Conservation (phyloP, 2,113 vertebrate species). For the Nipponia nippon region DNA sequence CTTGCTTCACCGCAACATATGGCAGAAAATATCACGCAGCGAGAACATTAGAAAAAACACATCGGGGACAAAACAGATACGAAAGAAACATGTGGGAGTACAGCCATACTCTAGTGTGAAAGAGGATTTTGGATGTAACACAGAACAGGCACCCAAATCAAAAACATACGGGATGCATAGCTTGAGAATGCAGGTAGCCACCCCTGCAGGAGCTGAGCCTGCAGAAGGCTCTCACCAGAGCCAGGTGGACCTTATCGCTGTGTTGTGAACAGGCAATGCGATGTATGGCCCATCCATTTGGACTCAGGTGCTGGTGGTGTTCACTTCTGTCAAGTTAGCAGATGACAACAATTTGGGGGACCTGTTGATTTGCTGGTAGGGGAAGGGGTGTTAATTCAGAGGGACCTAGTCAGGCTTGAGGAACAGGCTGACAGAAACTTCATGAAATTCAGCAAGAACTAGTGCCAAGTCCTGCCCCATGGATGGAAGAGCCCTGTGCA, state of each 20-base stretch:
- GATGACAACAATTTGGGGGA: background rate
- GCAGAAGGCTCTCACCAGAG: background rate
- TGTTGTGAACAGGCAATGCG: background rate
- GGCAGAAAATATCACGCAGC: background rate
- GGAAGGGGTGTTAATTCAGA: background rate
- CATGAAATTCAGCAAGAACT: background rate
- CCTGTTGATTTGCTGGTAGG: background rate
- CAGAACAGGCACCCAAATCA: background rate
- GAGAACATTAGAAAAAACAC: background rate
- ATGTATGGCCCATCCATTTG: too few species aligned
- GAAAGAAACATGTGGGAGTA: background rate
- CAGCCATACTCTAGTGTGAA: background rate
- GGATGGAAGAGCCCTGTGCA: background rate
- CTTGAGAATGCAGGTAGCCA: background rate
- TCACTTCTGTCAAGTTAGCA: accelerated
- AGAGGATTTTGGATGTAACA: background rate
- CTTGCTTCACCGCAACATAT: background rate
- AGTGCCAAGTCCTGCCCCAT: background rate
- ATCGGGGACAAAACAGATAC: background rate
- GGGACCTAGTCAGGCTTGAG: background rate
- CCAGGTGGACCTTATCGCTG: background rate
- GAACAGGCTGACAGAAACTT: background rate
- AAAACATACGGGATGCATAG: background rate
- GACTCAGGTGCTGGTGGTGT: background rate
- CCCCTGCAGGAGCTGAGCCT: background rate